These are phyloP conservation scores for Ylistrum balloti DNA, from an alignment of 1,140 invertebrate species.

Conservation along the genomic window DNA sequence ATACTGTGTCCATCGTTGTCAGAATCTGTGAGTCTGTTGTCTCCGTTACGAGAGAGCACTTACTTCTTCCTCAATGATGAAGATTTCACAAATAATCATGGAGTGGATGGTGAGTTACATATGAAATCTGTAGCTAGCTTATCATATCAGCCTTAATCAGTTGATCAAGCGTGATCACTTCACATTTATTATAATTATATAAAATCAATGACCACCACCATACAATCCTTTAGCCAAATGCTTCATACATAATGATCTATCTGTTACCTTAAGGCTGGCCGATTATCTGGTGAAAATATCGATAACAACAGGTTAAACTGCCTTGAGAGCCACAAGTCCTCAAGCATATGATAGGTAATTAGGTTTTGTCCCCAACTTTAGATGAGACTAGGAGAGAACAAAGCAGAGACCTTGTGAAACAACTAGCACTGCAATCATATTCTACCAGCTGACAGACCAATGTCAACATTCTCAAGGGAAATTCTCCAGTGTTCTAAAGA, in stretches of 20 bases:
- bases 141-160: constrained; percentile 18
- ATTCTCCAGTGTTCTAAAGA: background rate
- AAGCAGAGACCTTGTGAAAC: too few species aligned
- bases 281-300: background rate
- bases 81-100: constrained; percentile 4
- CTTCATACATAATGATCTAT: background rate
- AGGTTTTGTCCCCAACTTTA: background rate
- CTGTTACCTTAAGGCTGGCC: constrained; percentile 14
- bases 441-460: background rate
- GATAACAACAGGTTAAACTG: constrained; percentile 32
- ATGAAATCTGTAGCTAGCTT: background rate
- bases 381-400: background rate
- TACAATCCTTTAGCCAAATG: constrained; percentile 7
- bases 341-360: constrained; percentile 34
- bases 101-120: background rate
- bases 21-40: too few species aligned
- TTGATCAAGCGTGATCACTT: constrained; percentile 3
- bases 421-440: background rate
- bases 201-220: background rate
- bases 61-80: background rate
- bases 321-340: constrained; percentile 16
- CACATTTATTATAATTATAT: constrained; percentile 18
- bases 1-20: too few species aligned
- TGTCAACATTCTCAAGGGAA: background rate
- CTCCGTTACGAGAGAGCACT: too few species aligned